These are phyloP conservation scores for Panthera uncia DNA, from an alignment of 2,113 vertebrate genomes.

Conservation along the genomic window DNA sequence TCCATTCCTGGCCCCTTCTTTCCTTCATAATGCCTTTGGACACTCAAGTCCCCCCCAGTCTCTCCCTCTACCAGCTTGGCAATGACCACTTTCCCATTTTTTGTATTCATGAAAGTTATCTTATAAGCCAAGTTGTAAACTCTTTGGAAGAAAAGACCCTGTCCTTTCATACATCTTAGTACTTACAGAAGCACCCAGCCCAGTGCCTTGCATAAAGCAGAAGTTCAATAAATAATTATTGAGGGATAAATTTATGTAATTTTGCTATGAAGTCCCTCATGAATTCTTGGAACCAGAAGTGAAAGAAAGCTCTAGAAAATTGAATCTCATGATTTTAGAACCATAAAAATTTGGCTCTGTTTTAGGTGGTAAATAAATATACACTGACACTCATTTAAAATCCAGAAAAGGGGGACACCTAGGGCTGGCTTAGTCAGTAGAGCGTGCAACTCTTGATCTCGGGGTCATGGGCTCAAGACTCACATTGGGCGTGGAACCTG, in stretches of 20 bases:
- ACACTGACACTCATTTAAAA: not conserved
- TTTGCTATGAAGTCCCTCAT: not conserved
- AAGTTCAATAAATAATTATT: constrained; percentile 14
- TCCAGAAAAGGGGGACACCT: not conserved
- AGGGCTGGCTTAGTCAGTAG: not conserved
- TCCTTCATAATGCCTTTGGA: not conserved
- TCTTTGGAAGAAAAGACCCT: not conserved
- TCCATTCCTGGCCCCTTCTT: not conserved
- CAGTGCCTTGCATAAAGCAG: not conserved
- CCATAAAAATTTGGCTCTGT: not conserved
- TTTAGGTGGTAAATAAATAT: constrained; percentile 16
- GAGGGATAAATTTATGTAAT: not conserved
- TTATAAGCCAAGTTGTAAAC: not conserved
- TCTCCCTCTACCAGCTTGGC: not conserved
- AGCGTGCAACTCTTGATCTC: not conserved
- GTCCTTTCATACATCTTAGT: not conserved
- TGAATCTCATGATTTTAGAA: not conserved
- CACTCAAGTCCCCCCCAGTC: not conserved
- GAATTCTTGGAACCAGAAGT: not conserved
- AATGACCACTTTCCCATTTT: not conserved
- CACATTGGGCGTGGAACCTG: not conserved
- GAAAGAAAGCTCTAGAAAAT: constrained; percentile 23
- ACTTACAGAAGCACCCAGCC: not conserved
- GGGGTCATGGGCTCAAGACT: not conserved
- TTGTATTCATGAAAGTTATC: not conserved